Base-by-base conservation (phyloP, 1,140 invertebrate genomes). In the Andrena cerasifolii region DNA sequence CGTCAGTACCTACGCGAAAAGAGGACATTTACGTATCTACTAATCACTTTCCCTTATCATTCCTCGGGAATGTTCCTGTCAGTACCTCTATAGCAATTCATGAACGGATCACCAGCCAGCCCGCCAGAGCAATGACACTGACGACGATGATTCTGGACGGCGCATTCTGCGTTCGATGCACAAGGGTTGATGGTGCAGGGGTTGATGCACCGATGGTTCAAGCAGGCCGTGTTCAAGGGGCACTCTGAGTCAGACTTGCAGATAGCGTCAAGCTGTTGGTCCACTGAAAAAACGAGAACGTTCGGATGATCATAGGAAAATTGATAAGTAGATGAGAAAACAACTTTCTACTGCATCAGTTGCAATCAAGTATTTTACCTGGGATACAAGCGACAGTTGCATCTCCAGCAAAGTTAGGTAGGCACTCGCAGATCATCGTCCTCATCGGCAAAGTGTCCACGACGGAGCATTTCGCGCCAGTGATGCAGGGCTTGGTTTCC, bases 341-440 rank as follows among this genome's bases (percentile, higher is more conserved):
- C 8, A n/a, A n/a, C n/a, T n/a, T n/a, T n/a, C n/a, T n/a, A n/a
- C n/a, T n/a, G n/a, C n/a, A n/a, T n/a, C n/a, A n/a, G n/a, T 68
- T 3, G 49, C n/a, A 40, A 73, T 74, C 33, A 18, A 78, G 61
- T 49, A 5, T 16, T 14, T 92, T 95, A 97, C 97, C 95, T 94
- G 93, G 94, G 86, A 93, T 94, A 90, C 97, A 98, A 90, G 96
- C 95, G 65, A 96, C 94, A 81, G 97, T 96, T 12, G 97, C 97
- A 90, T 98, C 96, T 77, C 97, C 97, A 79, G 95, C 94, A 89
- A 95, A 97, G 66, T 96, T 97, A 65, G 94, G 95, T 61, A 96
- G 93, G 89, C 97, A 98, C 87, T 96, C 94, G 89, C 97, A 98
- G 54, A 96, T 95, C 95, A 98, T 97, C 21, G 97, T 97, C 81